Evolutionary conservation across 2,113 vertebrate species (phyloP), one percentile per base, ranked within the genome.

Genomic region (Ascaphus truei): DNA sequence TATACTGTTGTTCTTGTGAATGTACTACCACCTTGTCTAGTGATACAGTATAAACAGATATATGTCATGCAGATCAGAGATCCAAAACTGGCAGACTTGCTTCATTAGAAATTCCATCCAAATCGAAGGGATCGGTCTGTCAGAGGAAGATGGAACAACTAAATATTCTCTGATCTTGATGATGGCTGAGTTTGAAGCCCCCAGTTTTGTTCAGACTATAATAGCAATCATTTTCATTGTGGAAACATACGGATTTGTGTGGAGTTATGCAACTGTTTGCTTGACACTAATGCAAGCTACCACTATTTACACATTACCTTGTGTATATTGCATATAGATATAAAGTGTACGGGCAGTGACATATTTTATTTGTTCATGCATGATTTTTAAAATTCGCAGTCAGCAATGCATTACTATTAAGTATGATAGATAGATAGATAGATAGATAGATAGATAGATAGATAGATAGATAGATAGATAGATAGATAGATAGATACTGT

Each of bases 11-110:
- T 67, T 18, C 56, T 53, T 74, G 58, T 64, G 65, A 34, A 25
- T 26, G 71, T 68, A 71, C 12, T 56, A 25, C 39, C 36, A 26
- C 43, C 77, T 34, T 68, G 72, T 66, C 58, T 71, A 10, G 3
- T 76, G 72, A 69, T 73, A 68, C 75, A 60, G 71, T 73, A 75
- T 74, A 83, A 86, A 71, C 51, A 41, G 12, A 25, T 16, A 30
- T 10, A 45, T 68, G 65, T 12, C 43, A 16, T 60, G 66, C 37
- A 39, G 30, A 60, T 16, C 43, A 26, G 9, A 30, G 45, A 30
- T 48, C 25, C 41, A 13, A 59, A 59, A 59, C 41, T 47, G 55
- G 53, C 30, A 69, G 55, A 60, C 45, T 39, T 68, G 66, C 53
- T 69, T 69, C 41, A 69, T 69, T 69, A 50, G 41, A 22, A 23